Evolutionary conservation across 2,113 vertebrate genomes (phyloP), one percentile per base, ranked within the genome.

Genomic region (Anolis carolinensis): DNA sequence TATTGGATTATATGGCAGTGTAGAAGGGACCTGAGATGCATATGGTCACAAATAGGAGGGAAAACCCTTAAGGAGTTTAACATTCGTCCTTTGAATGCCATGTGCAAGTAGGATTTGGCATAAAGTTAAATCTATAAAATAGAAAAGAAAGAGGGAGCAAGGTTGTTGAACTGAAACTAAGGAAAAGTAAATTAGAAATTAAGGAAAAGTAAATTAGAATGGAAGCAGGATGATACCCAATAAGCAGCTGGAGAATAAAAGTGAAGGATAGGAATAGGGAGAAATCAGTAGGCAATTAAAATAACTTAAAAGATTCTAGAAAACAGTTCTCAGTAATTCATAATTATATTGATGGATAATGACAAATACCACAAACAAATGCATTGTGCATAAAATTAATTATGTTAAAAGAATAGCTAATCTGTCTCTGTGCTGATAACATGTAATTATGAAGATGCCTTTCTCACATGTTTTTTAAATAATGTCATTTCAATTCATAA

Each of bases 371-470:
- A 87, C 81, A 91, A 86, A 87, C 87, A 88, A 95, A 92, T 92
- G 82, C 90, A 91, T 80, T 62, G 82, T 90, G 88, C 92, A 85
- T 94, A 87, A 84, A 93, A 94, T 93, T 92, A 93, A 91, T 95
- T 95, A 92, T 86, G 59, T 94, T 94, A 92, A 95, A 88, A 92
- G 93, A 95, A 91, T 88, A 92, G 88, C 89, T 92, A 93, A 70
- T 96, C 94, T 93, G 83, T 87, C 83, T 94, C 86, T 59, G 50
- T 88, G 91, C 86, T 94, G 93, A 92, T 95, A 92, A 92, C 87
- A 76, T 93, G 1, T 94, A 95, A 96, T 96, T 95, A 96, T 75
- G 81, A 90, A 87, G 85, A 87, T 92, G 88, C 90, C 72, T 94
- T 83, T 89, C 89, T 92, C 88, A 55, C 77, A 91, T 94, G 91